Percentiles rank a stretch among this genome's conserved stretches.
These are phyloP conservation scores for Volucella inflata DNA, from an alignment of 2,888 invertebrate genomes.

Conservation along the genomic window DNA sequence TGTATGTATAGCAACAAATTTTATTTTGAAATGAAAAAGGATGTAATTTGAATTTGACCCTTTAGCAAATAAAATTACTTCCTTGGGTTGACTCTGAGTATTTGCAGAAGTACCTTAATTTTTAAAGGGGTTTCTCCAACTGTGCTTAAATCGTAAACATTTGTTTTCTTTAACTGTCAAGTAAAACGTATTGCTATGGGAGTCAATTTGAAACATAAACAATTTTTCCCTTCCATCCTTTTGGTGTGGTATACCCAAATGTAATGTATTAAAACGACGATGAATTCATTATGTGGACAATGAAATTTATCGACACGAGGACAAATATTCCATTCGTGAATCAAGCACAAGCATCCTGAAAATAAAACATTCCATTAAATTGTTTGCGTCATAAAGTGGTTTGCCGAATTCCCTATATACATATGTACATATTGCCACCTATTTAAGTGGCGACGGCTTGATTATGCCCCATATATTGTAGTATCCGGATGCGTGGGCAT, in stretches of 20 bases:
- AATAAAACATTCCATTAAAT: slow-evolving; percentile 68
- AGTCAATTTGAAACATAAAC: slow-evolving; percentile 13
- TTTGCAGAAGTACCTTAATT: slow-evolving; percentile 13
- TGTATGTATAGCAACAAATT: slow-evolving; percentile 20
- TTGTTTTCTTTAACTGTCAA: background rate
- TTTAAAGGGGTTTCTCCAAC: slow-evolving; percentile 9
- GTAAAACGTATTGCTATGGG: slow-evolving; percentile 1
- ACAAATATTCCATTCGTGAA: slow-evolving; percentile 22
- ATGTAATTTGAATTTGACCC: slow-evolving; percentile 43
- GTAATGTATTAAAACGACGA: slow-evolving; percentile 44
- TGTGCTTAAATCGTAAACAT: slow-evolving; percentile 29
- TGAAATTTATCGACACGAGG: slow-evolving; percentile 47
- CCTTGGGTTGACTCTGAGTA: background rate
- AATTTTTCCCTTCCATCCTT: slow-evolving; percentile 40
- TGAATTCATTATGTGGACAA: slow-evolving; percentile 60
- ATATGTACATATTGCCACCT: slow-evolving; percentile 46
- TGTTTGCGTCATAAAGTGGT: slow-evolving; percentile 63
- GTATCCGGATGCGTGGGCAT: slow-evolving; percentile 56
- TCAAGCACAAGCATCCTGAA: slow-evolving; percentile 46
- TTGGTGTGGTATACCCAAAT: slow-evolving; percentile 2
- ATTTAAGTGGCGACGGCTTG: slow-evolving; percentile 31
- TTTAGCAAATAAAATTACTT: slow-evolving; percentile 64
- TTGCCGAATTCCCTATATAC: slow-evolving; percentile 58
- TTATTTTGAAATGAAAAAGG: slow-evolving; percentile 41
- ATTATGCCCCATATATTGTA: background rate